Base-by-base conservation (phyloP, 1,140 invertebrate genomes). In the Pygmarrhopalites habei region DNA sequence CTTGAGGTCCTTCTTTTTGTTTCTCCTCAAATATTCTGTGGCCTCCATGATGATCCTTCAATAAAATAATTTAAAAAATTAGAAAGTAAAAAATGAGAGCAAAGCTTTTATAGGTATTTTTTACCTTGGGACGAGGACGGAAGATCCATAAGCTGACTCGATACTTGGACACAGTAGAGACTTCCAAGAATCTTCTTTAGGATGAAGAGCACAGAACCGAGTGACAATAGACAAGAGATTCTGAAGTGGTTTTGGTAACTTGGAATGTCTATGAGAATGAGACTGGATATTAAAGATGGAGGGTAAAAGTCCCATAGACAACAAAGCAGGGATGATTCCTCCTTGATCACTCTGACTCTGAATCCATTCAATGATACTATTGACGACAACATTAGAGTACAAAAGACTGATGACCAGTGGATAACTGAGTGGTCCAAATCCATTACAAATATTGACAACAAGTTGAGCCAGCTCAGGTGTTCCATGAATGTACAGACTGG, bases 401-500 rank as follows among this genome's bases (percentile, higher is more conserved):
- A 71, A 39, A 14, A 71, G 59, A 5, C 53, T 47, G 12, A 68
- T 21, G 19, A 68, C 47, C 21, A 71, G 32, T 0, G 66, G 60
- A 62, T 66, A 68, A 2, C 65, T 62, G 23, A 66, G 35, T 43
- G 69, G 69, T 19, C 69, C 69, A 57, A 63, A 68, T 58, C 60
- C 64, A 21, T 56, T 41, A 43, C 68, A 66, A 51, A 65, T 70
- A 28, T 63, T 59, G 1, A 35, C 10, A 23, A 68, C 49, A 10
- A 68, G 28, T 32, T 32, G 25, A n/a, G 49, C 19, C 29, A 67
- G 26, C 32, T 66, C 66, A 0, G 66, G 44, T 23, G 21, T 49
- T 12, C 25, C 46, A 26, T 71, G 69, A 25, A 67, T 64, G 39
- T 71, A 71, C 51, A 71, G 61, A 29, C 66, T 61, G 0, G 69